Evolutionary conservation across 2,888 invertebrate species (phyloP).

Genomic region (Microplitis deprimator): DNA sequence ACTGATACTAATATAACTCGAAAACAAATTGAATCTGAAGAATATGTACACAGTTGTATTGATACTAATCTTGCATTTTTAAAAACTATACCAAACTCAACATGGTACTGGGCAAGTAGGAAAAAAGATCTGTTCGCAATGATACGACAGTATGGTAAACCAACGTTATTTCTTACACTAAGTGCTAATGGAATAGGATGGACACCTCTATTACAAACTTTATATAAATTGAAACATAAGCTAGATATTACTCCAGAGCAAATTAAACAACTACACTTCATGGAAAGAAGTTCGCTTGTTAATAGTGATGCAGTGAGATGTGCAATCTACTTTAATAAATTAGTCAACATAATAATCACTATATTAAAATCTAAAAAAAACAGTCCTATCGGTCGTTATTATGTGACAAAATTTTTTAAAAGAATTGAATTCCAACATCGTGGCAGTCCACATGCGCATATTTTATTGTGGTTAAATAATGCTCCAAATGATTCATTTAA

Average conservation of each 20-base stretch:
- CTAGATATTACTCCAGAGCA: slow-evolving; percentile 20
- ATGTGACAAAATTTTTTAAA: slow-evolving; percentile 59
- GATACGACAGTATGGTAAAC: slow-evolving; percentile 66
- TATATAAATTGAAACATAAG: slow-evolving; percentile 58
- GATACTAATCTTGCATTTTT: slow-evolving; percentile 64
- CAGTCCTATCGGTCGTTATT: slow-evolving; percentile 61
- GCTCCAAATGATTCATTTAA: slow-evolving; percentile 53
- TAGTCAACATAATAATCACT: slow-evolving; percentile 58
- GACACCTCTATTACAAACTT: slow-evolving; percentile 59
- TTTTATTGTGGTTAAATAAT: slow-evolving; percentile 66
- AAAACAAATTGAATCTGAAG: slow-evolving; percentile 57
- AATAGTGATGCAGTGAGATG: slow-evolving; percentile 58
- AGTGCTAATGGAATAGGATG: slow-evolving; percentile 69
- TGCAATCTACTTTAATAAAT: slow-evolving; percentile 63
- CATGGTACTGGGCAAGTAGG: slow-evolving; percentile 63
- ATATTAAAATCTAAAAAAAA: slow-evolving; percentile 57
- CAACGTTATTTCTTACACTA: slow-evolving; percentile 66
- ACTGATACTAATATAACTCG: slow-evolving; percentile 57
- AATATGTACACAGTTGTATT: slow-evolving; percentile 58
- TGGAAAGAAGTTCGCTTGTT: slow-evolving; percentile 47
- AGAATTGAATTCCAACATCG: slow-evolving; percentile 67
- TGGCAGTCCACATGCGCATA: slow-evolving; percentile 68
- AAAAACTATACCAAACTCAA: slow-evolving; percentile 64
- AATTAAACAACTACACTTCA: slow-evolving; percentile 38
- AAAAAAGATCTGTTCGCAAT: slow-evolving; percentile 68